Evolutionary conservation across 2,888 invertebrate genomes (phyloP), one percentile per base, ranked within the genome.

Genomic region (Dexiosoma caninum): DNA sequence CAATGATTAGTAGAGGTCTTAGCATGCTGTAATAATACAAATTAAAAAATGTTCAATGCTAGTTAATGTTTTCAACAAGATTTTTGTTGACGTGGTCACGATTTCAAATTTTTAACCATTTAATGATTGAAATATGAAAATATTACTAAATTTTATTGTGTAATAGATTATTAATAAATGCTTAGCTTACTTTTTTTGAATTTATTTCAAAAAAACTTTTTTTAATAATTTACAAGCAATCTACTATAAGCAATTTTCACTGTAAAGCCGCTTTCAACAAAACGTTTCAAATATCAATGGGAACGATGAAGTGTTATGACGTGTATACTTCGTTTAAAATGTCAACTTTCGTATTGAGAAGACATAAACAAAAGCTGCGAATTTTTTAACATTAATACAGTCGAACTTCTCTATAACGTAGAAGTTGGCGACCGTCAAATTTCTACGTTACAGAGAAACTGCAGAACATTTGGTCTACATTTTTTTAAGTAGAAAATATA

Each of bases 251-350:
- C 74, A 62, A 23, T 62, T 64, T 49, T 32, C 23, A 64, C 81
- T 35, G 44, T 16, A 44, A 49, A 32, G 53, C 62, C 46, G 59
- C 71, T 70, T 59, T 46, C 19, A 66, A 55, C 8, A 74, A 30
- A 49, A 76, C 71, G 69, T 64, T 64, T 66, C 80, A 79, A 83
- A 85, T 86, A 84, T 83, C 83, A 64, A 64, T 46, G 69, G 44
- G 40, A 70, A 30, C 55, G 78, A 81, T 72, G 81, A 78, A 81
- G 77, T 84, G 84, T 83, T 84, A 86, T 89, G 88, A 88, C 89
- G 88, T 88, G 88, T 88, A 85, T 82, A 82, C 84, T 86, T 87
- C 85, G 85, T 86, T 85, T 75, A 16, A 46, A 81, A 44, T 87
- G 89, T 88, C 89, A 89, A 83, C 83, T 80, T 77, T 86, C 86